A percentile compares a stretch with the other conserved stretches of the same genome.
phyloP scores from a whole-genome alignment of 2,113 vertebrate genomes.

The Corythornis madagascariensis region DNA sequence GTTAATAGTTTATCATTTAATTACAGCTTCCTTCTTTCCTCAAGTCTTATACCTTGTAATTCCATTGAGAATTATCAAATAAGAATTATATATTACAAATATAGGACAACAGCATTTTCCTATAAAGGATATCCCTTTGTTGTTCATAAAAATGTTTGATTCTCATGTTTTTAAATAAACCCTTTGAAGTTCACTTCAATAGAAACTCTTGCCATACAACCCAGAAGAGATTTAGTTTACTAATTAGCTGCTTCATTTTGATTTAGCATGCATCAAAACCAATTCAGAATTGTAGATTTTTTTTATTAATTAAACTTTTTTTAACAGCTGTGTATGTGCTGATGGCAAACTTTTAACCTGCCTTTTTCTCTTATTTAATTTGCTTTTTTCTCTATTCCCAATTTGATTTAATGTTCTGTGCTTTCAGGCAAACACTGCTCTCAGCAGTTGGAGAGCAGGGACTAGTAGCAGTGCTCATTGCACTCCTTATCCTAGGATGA shows the following conservation, averaged over 20 bases:
- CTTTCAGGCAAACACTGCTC: not conserved
- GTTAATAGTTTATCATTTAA: constrained; percentile 47
- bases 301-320: constrained; percentile 38
- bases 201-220: constrained; percentile 26
- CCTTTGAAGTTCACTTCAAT: constrained; percentile 71
- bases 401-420: not conserved
- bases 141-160: constrained; percentile 66
- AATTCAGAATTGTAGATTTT: constrained; percentile 23
- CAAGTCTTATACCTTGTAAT: constrained; percentile 21
- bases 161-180: constrained; percentile 49
- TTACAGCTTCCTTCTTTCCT: constrained; percentile 1
- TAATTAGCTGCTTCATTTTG: constrained; percentile 59
- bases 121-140: constrained; percentile 48
- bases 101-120: constrained; percentile 56
- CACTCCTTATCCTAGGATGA: not conserved
- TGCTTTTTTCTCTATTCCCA: not conserved
- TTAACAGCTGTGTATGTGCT: not conserved
- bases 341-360: constrained; percentile 42
- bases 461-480: not conserved
- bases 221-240: constrained; percentile 38
- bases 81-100: constrained; percentile 37
- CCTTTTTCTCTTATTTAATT: constrained; percentile 2
- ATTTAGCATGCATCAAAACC: constrained; percentile 46
- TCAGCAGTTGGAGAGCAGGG: not conserved
- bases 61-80: constrained; percentile 48